Evolutionary conservation across 30 jellyfish, hydroid and myxozoan species (phyloP).

Genomic region (Morbakka virulenta): DNA sequence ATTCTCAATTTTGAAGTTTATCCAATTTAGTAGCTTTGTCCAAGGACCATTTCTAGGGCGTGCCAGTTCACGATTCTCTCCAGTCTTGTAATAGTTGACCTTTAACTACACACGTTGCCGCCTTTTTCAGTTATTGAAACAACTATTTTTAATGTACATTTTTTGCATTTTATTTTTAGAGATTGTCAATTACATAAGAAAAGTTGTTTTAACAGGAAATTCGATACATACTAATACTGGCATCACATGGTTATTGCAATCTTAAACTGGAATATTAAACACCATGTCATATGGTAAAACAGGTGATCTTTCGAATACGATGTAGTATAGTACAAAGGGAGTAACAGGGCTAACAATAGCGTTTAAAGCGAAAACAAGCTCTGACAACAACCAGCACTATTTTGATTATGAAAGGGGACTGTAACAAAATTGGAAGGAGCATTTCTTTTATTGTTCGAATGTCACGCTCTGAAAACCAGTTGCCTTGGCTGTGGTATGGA

Average conservation of each 20-base stretch:
- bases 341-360: slow-evolving; percentile 1
- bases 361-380: slow-evolving; percentile 2
- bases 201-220: no score
- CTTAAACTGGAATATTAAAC: no score
- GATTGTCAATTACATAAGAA: no score
- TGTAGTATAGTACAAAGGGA: neutral
- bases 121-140: neutral
- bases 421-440: neutral
- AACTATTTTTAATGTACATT: neutral
- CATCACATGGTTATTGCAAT: no score
- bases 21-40: no score
- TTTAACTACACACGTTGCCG: neutral
- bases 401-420: neutral
- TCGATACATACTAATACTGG: no score
- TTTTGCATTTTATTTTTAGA: neutral
- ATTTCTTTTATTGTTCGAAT: neutral
- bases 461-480: slow-evolving; percentile 1
- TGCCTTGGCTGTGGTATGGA: slow-evolving; percentile 21
- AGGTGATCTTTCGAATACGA: neutral
- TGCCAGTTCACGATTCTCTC: neutral
- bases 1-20: no score
- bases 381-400: neutral
- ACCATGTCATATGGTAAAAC: slow-evolving; percentile 6
- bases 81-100: neutral
- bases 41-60: slow-evolving; percentile 1